These are phyloP conservation scores for Ptiloglossa arizonensis DNA, from an alignment of 1,140 invertebrate species.

Conservation along the genomic window DNA sequence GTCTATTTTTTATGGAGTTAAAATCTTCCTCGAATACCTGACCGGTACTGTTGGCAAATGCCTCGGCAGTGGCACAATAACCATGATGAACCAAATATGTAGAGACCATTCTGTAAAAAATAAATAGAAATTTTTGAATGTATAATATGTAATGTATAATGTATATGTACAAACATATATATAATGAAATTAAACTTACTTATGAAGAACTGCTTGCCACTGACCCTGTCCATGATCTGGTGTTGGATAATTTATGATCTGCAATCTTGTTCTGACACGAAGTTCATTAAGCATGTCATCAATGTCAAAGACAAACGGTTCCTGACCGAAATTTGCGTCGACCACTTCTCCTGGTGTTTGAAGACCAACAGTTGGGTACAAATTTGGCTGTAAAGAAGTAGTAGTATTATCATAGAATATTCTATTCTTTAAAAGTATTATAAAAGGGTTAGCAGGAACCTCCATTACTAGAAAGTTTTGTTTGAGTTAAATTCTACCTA, in stretches of 20 bases:
- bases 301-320: conserved; percentile 98
- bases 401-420: background rate
- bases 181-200: conserved; percentile 81
- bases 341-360: conserved; percentile 99
- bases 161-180: no score
- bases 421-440: no score
- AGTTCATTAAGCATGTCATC: conserved; percentile 98
- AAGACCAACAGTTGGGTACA: conserved; percentile 98
- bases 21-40: conserved; percentile 96
- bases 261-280: conserved; percentile 88
- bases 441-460: no score
- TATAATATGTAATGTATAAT: no score
- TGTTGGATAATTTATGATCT: conserved; percentile 94
- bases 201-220: conserved; percentile 95
- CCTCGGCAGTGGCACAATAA: conserved; percentile 97
- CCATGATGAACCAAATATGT: conserved; percentile 99
- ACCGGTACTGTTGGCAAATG: conserved; percentile 95
- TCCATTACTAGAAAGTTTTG: no score
- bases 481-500: no score
- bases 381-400: conserved; percentile 88
- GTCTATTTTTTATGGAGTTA: conserved; percentile 97
- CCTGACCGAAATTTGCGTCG: conserved; percentile 99
- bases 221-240: conserved; percentile 91
- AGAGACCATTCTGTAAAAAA: conserved; percentile 92
- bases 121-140: background rate